Evolutionary conservation across 1,140 invertebrate genomes (phyloP).

Genomic region (Anadara kagoshimensis): DNA sequence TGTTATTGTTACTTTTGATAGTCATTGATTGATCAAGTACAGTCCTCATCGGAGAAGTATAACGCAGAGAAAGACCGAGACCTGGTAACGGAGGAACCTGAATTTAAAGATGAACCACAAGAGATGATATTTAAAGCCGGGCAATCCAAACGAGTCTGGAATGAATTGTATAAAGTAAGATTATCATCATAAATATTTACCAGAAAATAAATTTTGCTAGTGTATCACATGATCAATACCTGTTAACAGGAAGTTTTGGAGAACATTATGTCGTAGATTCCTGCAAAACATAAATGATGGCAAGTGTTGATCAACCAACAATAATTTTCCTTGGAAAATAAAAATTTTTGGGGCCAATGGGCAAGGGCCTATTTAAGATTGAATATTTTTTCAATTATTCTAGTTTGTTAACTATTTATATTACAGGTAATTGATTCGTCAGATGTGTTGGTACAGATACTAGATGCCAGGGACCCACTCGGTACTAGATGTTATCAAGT

Average conservation of each 20-base stretch:
- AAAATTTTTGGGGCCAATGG: too few species aligned
- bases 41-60: slow-evolving; percentile 83
- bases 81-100: slow-evolving; percentile 77
- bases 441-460: slow-evolving; percentile 93
- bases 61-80: slow-evolving; percentile 87
- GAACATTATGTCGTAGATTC: too few species aligned
- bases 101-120: slow-evolving; percentile 65
- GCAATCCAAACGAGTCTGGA: slow-evolving; percentile 98
- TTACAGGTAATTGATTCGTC: slow-evolving; percentile 94
- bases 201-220: too few species aligned
- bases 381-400: too few species aligned
- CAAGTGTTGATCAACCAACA: too few species aligned
- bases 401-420: too few species aligned
- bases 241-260: too few species aligned
- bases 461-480: slow-evolving; percentile 96
- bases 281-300: too few species aligned
- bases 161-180: slow-evolving; percentile 95
- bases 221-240: too few species aligned
- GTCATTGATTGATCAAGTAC: slow-evolving; percentile 55
- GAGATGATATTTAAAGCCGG: slow-evolving; percentile 80
- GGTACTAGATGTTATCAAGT: slow-evolving; percentile 96
- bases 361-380: too few species aligned
- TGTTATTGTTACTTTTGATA: slow-evolving; percentile 21
- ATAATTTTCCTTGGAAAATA: too few species aligned
- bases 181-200: neutral